Percentiles rank a stretch among this genome's conserved stretches.
Evolutionary conservation across 2,113 vertebrate genomes (phyloP).

Genomic region (Neomonachus schauinslandi): DNA sequence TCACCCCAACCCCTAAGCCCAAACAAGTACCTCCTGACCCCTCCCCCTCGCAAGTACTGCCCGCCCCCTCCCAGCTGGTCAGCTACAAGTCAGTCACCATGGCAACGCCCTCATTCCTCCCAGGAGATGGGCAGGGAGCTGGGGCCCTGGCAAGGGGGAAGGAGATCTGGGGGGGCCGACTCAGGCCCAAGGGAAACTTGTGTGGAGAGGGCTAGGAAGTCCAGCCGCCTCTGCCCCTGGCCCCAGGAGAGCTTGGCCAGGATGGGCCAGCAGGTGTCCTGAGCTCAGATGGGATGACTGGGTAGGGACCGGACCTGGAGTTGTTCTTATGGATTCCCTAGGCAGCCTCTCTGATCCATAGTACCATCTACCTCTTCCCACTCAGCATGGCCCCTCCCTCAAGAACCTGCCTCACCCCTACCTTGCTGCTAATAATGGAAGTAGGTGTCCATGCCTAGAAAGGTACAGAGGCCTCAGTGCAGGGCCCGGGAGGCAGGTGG

Average conservation of each 20-base stretch:
- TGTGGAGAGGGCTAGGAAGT: neutral
- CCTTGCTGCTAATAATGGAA: neutral
- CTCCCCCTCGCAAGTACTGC: slow-evolving; percentile 39
- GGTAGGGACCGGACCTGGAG: neutral
- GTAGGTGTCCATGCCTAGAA: neutral
- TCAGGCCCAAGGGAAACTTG: neutral
- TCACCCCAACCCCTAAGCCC: neutral
- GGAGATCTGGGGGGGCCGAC: neutral
- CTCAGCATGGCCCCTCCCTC: neutral
- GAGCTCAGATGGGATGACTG: neutral
- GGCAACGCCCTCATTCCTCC: slow-evolving; percentile 85
- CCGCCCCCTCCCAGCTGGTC: slow-evolving; percentile 57
- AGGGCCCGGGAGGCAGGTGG: neutral
- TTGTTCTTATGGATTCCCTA: neutral
- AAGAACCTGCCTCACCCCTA: neutral
- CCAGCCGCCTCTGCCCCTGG: neutral
- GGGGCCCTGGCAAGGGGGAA: slow-evolving; percentile 50
- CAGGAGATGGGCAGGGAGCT: slow-evolving; percentile 58
- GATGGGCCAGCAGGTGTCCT: neutral
- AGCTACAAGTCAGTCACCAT: slow-evolving; percentile 75
- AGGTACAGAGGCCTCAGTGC: neutral
- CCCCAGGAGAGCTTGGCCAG: neutral
- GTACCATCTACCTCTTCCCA: neutral
- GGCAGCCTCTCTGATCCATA: neutral
- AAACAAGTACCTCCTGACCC: slow-evolving; percentile 53